These are phyloP conservation scores for Drosophila ficusphila DNA, from an alignment of 1,140 invertebrate species.

Conservation along the genomic window DNA sequence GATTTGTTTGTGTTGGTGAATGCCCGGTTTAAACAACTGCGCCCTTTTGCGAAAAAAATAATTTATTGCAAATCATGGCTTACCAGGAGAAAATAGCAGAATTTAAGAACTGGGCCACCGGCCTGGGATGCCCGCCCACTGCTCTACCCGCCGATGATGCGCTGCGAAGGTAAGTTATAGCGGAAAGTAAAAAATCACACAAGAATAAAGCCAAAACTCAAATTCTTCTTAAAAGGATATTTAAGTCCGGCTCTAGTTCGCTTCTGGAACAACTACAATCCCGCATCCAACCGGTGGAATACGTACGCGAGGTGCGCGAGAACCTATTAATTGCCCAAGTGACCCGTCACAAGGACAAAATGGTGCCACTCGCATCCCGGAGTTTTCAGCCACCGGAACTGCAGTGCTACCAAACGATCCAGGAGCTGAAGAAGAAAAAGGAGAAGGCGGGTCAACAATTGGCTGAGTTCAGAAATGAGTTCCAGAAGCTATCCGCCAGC, in stretches of 20 bases:
- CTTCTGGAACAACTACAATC: conserved; percentile 59
- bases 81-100: conserved; percentile 50
- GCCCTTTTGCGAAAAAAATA: not conserved
- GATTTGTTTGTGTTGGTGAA: conserved; percentile 4
- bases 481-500: conserved; percentile 41
- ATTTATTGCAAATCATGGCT: conserved; percentile 42
- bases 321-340: conserved; percentile 68
- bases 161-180: conserved; percentile 59
- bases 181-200: not conserved
- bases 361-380: conserved; percentile 54
- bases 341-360: conserved; percentile 47
- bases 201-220: not conserved
- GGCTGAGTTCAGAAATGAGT: conserved; percentile 53
- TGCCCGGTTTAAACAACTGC: conserved; percentile 8
- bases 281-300: conserved; percentile 58
- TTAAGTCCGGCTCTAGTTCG: conserved; percentile 67
- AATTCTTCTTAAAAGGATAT: conserved; percentile 50
- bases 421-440: conserved; percentile 57
- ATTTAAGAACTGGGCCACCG: conserved; percentile 68
- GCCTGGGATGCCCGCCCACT: conserved; percentile 62
- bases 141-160: conserved; percentile 64
- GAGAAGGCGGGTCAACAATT: conserved; percentile 31
- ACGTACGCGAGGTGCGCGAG: conserved; percentile 57
- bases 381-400: conserved; percentile 64
- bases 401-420: conserved; percentile 61